A percentile compares a stretch with the other conserved stretches of the same genome.
These are phyloP conservation scores for Epizoanthus stellaris DNA, from an alignment of 92 coral and sea anemone species.

Conservation along the genomic window DNA sequence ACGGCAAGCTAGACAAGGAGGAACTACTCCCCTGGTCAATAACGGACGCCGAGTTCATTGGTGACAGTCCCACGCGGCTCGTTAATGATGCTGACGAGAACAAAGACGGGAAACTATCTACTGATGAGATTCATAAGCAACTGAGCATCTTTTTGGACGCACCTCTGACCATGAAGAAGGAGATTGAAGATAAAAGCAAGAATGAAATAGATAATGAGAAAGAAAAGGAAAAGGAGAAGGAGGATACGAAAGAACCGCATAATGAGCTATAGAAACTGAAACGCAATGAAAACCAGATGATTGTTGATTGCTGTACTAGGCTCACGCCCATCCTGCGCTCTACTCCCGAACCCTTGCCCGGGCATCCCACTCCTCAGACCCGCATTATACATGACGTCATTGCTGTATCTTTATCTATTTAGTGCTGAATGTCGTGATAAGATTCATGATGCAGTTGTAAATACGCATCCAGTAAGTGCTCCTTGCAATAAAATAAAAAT, in stretches of 20 bases:
- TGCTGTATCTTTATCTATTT: no score
- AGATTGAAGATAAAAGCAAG: background rate
- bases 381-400: no score
- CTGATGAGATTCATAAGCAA: conserved; percentile 80
- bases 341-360: no score
- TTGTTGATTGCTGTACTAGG: no score
- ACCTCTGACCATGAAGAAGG: conserved; percentile 42
- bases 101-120: conserved; percentile 86
- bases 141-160: conserved; percentile 73
- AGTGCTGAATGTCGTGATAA: no score
- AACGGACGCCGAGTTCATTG: conserved; percentile 85
- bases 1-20: conserved; percentile 72
- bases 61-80: conserved; percentile 77
- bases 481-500: no score
- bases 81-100: conserved; percentile 81
- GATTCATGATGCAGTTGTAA: no score
- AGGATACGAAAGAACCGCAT: background rate
- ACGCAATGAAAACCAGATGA: no score
- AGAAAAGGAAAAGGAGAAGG: background rate
- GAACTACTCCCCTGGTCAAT: conserved; percentile 81
- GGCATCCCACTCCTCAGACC: no score
- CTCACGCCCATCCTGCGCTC: no score
- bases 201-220: background rate
- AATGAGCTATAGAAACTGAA: no score
- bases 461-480: no score